A percentile compares a stretch with the other conserved stretches of the same genome.
Conservation (phyloP, 2,888 invertebrate species). For the Carcina quercana region DNA sequence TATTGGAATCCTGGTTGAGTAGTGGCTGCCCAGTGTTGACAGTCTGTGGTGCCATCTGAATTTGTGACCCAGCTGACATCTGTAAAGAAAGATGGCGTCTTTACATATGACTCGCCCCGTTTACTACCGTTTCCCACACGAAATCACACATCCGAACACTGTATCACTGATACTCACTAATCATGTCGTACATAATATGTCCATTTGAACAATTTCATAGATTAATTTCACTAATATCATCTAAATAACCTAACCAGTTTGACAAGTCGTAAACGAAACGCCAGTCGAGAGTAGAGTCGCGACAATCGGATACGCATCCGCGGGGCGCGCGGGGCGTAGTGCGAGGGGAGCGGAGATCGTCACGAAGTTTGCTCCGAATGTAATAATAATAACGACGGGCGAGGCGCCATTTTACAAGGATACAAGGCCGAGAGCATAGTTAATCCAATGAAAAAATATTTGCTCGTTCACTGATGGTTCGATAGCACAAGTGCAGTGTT, state of each 20-base stretch:
- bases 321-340: constrained; percentile 40
- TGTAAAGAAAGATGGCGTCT: constrained; percentile 79
- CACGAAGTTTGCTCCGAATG: constrained; percentile 72
- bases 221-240: constrained; percentile 38
- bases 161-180: constrained; percentile 38
- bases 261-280: constrained; percentile 70
- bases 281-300: constrained; percentile 39
- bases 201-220: constrained; percentile 30
- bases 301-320: constrained; percentile 73
- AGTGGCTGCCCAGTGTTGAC: constrained; percentile 87
- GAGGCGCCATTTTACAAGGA: constrained; percentile 73
- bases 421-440: constrained; percentile 66
- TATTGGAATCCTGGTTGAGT: constrained; percentile 97
- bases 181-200: constrained; percentile 33
- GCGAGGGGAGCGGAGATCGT: constrained; percentile 62
- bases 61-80: constrained; percentile 98
- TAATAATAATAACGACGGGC: constrained; percentile 63
- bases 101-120: constrained; percentile 71
- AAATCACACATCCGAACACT: constrained; percentile 27
- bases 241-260: constrained; percentile 70
- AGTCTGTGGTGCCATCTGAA: constrained; percentile 97
- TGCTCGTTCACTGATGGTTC: constrained; percentile 20
- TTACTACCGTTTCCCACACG: constrained; percentile 35
- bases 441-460: constrained; percentile 41
- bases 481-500: constrained; percentile 15